These are phyloP conservation scores for Aphaenogaster rudis DNA, from an alignment of 1,140 invertebrate genomes.

Conservation along the genomic window DNA sequence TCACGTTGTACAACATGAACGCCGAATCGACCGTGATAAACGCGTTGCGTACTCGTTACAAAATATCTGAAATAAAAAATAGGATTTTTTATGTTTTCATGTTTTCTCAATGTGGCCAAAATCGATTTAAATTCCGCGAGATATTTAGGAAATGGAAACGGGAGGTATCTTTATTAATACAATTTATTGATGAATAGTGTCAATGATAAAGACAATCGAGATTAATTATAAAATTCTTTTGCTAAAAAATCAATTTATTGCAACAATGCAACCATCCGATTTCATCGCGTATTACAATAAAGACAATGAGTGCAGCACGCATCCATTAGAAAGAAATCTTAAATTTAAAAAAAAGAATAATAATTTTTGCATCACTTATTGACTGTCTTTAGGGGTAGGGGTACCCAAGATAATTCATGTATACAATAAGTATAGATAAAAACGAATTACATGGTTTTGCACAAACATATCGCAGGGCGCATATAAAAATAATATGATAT, in stretches of 20 bases:
- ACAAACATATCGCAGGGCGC: neutral
- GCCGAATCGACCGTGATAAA: neutral
- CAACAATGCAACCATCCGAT: neutral
- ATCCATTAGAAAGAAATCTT: neutral
- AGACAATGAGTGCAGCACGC: neutral
- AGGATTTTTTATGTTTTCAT: neutral
- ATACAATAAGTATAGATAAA: neutral
- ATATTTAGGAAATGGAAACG: neutral
- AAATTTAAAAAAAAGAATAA: neutral
- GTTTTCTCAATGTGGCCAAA: neutral
- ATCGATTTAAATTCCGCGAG: neutral
- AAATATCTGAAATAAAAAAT: slow-evolving; percentile 13
- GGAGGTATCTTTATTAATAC: slow-evolving; percentile 6
- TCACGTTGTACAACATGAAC: neutral
- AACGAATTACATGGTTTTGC: neutral
- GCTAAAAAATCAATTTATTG: slow-evolving; percentile 17
- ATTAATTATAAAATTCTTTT: neutral
- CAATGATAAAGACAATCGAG: neutral
- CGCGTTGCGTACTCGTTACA: neutral
- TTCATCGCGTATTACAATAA: neutral
- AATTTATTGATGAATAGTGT: slow-evolving; percentile 6
- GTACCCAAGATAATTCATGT: neutral
- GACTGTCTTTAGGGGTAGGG: neutral
- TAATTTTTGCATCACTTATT: neutral
- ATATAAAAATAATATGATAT: neutral